Conservation (phyloP, 2,888 invertebrate species). For the Melipona bicolor region DNA sequence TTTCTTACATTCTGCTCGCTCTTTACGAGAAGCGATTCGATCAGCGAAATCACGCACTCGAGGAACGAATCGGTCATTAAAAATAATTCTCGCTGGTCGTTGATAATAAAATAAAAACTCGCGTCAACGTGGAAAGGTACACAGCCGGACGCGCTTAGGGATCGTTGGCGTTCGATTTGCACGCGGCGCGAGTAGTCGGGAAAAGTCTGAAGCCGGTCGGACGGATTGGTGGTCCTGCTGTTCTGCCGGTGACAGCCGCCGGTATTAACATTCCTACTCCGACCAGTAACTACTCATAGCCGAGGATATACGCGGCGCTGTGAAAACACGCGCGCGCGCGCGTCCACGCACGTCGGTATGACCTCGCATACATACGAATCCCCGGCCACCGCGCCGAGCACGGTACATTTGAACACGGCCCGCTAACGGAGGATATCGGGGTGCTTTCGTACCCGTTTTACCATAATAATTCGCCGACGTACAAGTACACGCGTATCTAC, state of each 20-base stretch:
- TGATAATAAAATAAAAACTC: background rate
- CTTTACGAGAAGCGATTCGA: too few species aligned
- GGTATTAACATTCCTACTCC: constrained; percentile 77
- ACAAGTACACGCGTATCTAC: constrained; percentile 67
- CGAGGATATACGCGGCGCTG: constrained; percentile 59
- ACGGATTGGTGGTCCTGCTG: constrained; percentile 68
- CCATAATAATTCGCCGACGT: constrained; percentile 72
- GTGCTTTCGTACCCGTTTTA: constrained; percentile 73
- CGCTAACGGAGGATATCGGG: constrained; percentile 69
- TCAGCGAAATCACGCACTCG: too few species aligned
- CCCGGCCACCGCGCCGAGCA: background rate
- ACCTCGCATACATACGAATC: constrained; percentile 8
- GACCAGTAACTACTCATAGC: constrained; percentile 71
- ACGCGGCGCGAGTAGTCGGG: constrained; percentile 46
- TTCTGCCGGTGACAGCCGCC: constrained; percentile 74
- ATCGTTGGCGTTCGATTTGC: constrained; percentile 51
- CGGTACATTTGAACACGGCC: constrained; percentile 54
- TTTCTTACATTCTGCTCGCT: too few species aligned
- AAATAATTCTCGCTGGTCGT: too few species aligned
- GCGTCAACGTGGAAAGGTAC: background rate
- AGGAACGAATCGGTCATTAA: too few species aligned
- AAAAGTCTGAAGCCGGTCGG: constrained; percentile 65
- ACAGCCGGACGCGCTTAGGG: background rate
- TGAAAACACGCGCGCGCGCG: constrained; percentile 50
- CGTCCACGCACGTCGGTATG: constrained; percentile 10